Conservation (phyloP, 2,888 invertebrate species). For the Phyto melanocephala region DNA sequence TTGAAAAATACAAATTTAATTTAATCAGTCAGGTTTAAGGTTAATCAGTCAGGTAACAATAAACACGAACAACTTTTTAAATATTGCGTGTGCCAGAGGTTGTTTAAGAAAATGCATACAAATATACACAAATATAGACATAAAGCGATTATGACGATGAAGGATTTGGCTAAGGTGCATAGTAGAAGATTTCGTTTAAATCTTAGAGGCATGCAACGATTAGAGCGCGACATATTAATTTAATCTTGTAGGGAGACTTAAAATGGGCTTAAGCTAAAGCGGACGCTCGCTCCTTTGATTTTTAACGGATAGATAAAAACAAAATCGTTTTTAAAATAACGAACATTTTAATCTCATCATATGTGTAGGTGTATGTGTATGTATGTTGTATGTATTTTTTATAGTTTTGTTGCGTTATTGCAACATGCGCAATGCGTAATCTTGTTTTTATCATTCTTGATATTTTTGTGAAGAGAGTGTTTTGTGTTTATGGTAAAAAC, state of each 20-base stretch:
- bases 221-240: slow-evolving; percentile 73
- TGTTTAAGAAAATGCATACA: background rate
- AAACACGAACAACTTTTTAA: slow-evolving; percentile 59
- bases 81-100: slow-evolving; percentile 63
- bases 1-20: slow-evolving; percentile 74
- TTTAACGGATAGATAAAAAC: slow-evolving; percentile 33
- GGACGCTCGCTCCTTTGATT: slow-evolving; percentile 50
- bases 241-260: slow-evolving; percentile 68
- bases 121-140: background rate
- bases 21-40: slow-evolving; percentile 73
- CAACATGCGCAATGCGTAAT: too few relatives aligned
- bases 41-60: slow-evolving; percentile 70
- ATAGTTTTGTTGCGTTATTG: too few relatives aligned
- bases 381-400: too few relatives aligned
- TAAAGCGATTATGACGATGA: slow-evolving; percentile 24
- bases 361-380: background rate
- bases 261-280: slow-evolving; percentile 49
- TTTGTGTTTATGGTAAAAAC: too few relatives aligned
- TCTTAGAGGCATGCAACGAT: slow-evolving; percentile 56
- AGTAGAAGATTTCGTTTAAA: slow-evolving; percentile 67
- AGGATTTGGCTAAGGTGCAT: slow-evolving; percentile 9
- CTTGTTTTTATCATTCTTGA: background rate
- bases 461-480: too few relatives aligned
- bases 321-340: background rate
- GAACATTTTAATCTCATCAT: slow-evolving; percentile 9